Percentiles rank a stretch among this genome's conserved stretches.
phyloP scores from a whole-genome alignment of 1,140 invertebrate species.

The Pseudomyrmex flavicornis region DNA sequence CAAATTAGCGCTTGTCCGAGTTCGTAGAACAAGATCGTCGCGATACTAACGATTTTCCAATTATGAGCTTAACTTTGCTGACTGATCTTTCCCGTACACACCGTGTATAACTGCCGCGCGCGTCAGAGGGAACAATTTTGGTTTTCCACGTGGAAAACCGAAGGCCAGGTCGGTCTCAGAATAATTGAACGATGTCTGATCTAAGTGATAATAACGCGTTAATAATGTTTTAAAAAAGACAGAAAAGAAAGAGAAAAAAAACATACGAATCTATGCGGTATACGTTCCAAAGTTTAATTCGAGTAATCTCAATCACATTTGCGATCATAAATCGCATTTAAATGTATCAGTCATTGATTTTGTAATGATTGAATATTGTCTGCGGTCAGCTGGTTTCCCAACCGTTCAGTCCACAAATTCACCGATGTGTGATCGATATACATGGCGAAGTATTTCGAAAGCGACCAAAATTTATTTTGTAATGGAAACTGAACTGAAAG shows the following conservation, averaged over 20 bases:
- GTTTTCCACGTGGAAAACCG: conserved; percentile 27
- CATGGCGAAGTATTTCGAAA: neutral
- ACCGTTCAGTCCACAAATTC: neutral
- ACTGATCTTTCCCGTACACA: neutral
- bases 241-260: too few species aligned
- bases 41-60: conserved; percentile 85
- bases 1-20: conserved; percentile 73
- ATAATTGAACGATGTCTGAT: neutral
- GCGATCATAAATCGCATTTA: neutral
- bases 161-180: neutral
- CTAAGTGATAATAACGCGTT: neutral
- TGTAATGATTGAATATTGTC: conserved; percentile 1
- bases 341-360: conserved; percentile 12
- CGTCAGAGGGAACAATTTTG: neutral
- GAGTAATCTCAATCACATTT: neutral
- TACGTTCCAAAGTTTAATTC: too few species aligned
- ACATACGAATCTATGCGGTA: too few species aligned
- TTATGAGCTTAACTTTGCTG: conserved; percentile 72
- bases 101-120: neutral
- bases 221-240: too few species aligned
- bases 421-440: neutral
- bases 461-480: too few species aligned
- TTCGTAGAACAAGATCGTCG: conserved; percentile 70
- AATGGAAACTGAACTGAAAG: conserved; percentile 1
- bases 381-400: neutral